A percentile compares a stretch with the other conserved stretches of the same genome.
phyloP scores from a whole-genome alignment of 1,140 invertebrate species.

The Euglossa dilemma region DNA sequence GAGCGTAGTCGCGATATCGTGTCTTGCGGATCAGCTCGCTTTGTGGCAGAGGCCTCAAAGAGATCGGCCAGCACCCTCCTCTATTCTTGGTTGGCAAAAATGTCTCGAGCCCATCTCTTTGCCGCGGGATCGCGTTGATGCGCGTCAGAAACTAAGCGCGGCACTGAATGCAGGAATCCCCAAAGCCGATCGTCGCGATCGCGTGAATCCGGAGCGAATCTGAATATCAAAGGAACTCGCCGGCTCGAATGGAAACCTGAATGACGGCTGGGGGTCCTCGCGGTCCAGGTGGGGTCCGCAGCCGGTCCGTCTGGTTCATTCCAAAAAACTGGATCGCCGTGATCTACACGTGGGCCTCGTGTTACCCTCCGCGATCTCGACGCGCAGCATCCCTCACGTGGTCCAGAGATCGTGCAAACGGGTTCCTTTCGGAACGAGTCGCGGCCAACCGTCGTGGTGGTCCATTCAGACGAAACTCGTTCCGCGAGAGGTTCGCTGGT shows the following conservation, averaged over 20 bases:
- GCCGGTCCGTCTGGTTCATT: conserved; percentile 74
- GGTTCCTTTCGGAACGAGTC: conserved; percentile 46
- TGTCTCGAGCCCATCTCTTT: conserved; percentile 56
- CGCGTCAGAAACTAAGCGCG: conserved; percentile 34
- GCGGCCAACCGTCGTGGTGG: conserved; percentile 53
- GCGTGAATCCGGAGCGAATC: conserved; percentile 64
- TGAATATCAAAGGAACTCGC: conserved; percentile 75
- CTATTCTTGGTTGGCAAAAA: conserved; percentile 44
- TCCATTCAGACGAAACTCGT: conserved; percentile 52
- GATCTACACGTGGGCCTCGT: conserved; percentile 43
- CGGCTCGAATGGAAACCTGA: conserved; percentile 72
- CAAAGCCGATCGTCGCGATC: conserved; percentile 58
- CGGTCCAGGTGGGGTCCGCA: conserved; percentile 82
- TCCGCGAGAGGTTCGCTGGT: conserved; percentile 38
- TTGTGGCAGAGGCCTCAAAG: conserved; percentile 16
- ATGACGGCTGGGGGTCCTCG: conserved; percentile 79
- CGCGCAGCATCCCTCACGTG: conserved; percentile 55
- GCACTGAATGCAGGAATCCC: conserved; percentile 56
- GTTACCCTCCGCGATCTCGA: conserved; percentile 4
- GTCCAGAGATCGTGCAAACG: conserved; percentile 55
- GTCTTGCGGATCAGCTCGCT: conserved; percentile 1
- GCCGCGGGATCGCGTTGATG: conserved; percentile 38
- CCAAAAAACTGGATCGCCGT: conserved; percentile 69
- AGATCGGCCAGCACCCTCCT: conserved; percentile 33
- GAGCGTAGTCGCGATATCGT: background rate